Evolutionary conservation across 1,140 invertebrate genomes (phyloP).

Genomic region (Bicyclus anynana): DNA sequence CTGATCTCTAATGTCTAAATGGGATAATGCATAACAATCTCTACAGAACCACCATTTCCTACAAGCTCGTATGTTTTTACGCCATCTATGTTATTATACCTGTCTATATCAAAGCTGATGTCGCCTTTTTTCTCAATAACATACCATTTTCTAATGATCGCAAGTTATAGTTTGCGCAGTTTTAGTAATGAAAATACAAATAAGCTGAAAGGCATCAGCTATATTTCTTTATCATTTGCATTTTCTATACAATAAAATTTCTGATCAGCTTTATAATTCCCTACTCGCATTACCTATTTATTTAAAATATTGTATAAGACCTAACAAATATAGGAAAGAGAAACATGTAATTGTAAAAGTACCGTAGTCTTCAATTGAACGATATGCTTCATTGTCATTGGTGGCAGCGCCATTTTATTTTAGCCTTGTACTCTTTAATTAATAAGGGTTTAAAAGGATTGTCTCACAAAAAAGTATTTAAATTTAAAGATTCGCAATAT

Average conservation of each 20-base stretch:
- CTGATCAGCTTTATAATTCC: constrained; percentile 1
- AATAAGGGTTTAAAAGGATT: constrained; percentile 7
- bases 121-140: constrained; percentile 23
- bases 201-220: background rate
- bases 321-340: constrained; percentile 74
- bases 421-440: constrained; percentile 30
- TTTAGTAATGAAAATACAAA: background rate
- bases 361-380: constrained; percentile 69
- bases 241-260: background rate
- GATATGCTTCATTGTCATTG: constrained; percentile 73
- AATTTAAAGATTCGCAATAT: background rate
- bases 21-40: constrained; percentile 11
- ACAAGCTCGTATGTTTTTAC: constrained; percentile 32
- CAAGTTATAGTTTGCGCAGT: background rate
- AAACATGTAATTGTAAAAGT: constrained; percentile 66
- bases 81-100: constrained; percentile 28
- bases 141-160: background rate
- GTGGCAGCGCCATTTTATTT: constrained; percentile 60
- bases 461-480: background rate
- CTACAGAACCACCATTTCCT: constrained; percentile 28
- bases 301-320: constrained; percentile 70
- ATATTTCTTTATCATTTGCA: too few species aligned
- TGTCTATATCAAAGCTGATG: constrained; percentile 26
- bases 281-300: constrained; percentile 38
- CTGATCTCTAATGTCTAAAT: background rate